Base-by-base conservation (phyloP, 2,888 invertebrate genomes). In the Orthonychiurus folsomi region DNA sequence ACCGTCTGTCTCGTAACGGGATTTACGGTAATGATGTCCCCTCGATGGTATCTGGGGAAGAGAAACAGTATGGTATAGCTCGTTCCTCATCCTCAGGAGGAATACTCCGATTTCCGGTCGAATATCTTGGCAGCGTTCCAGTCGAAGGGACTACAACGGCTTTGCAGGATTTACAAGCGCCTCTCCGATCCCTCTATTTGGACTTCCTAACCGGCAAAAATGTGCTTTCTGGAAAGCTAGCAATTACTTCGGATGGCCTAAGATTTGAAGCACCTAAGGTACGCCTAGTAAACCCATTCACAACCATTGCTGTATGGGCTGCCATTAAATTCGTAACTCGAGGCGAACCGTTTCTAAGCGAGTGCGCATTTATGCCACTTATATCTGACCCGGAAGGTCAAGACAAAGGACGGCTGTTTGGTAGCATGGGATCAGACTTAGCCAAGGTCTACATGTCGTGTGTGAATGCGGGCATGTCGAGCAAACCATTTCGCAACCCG, bases 241-340 rank as follows among this genome's bases (percentile, higher is more conserved):
- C 86, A 76, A 86, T 86, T 70, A 85, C 85, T 1, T 79, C 81
- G 72, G 79, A 81, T 60, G 89, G 89, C 23, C 78, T 89, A n/a
- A 84, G 85, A 76, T 85, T 88, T n/a, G 81, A 84, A 75, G 69
- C 71, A n/a, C 70, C 73, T 1, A 72, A 71, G 64, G 66, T 73
- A 18, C 66, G 73, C 3, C 78, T 79, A 60, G 78, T 87, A 60
- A 91, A 92, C 74, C 88, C 91, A 1, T 93, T 92, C 75, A 88
- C 91, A 23, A 88, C 90, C 55, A 93, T 93, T 77, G 92, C 92
- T 1, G 92, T 93, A 1, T 93, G 93, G 93, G 92, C 92, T 21
- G 91, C 92, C 0, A 86, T 93, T 1, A 89, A 90, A 77, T 88
- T 92, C 75, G 86, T 88, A 5, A 58, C 48, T 15, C 61, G 67